Conservation (phyloP, 2,113 vertebrate species). For the Cisticola juncidis region DNA sequence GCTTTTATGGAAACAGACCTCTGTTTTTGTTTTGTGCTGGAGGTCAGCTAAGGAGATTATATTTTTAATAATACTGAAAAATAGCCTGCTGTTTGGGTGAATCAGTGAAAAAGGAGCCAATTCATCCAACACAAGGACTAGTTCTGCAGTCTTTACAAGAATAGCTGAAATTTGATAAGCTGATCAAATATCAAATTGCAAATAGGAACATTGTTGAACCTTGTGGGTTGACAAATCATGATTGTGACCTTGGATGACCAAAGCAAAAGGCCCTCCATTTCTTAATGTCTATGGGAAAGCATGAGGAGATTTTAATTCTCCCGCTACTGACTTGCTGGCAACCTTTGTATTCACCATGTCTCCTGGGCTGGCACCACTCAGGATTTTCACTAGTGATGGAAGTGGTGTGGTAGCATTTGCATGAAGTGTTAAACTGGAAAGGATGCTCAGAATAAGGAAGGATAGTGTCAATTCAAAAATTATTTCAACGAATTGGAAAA, state of each 20-base stretch:
- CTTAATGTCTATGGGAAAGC: background rate
- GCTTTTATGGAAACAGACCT: background rate
- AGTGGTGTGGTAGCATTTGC: background rate
- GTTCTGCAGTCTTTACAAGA: background rate
- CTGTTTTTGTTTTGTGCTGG: background rate
- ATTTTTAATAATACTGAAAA: background rate
- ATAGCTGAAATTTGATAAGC: background rate
- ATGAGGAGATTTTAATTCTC: background rate
- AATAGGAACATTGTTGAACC: background rate
- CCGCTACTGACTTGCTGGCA: background rate
- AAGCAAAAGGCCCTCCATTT: background rate
- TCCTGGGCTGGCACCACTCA: background rate
- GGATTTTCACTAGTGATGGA: background rate
- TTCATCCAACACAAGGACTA: background rate
- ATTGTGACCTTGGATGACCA: background rate
- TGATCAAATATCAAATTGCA: background rate
- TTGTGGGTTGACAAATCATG: background rate
- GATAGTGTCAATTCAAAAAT: background rate
- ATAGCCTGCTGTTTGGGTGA: background rate
- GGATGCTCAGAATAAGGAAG: background rate
- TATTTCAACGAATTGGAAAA: background rate
- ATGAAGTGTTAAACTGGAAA: background rate
- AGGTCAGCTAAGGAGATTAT: background rate
- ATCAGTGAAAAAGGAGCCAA: background rate
- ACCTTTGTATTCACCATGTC: background rate